Percentiles rank a stretch among this genome's conserved stretches.
Conservation (phyloP, 2,113 vertebrate genomes). For the Abramis brama region DNA sequence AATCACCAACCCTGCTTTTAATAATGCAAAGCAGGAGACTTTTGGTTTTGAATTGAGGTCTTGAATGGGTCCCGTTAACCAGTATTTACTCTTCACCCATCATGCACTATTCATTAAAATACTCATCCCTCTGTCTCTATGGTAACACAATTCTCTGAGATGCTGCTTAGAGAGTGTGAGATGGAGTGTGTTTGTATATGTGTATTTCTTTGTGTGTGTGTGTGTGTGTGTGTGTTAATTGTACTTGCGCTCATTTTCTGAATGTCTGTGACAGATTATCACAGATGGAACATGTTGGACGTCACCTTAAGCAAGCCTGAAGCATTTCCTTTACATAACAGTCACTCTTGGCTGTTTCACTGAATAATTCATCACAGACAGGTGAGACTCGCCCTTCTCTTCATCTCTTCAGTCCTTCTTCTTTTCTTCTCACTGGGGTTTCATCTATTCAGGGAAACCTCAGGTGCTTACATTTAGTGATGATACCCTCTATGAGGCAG, state of each 20-base stretch:
- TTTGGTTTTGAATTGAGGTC: conserved; percentile 6
- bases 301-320: conserved; percentile 43
- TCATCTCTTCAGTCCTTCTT: conserved; percentile 15
- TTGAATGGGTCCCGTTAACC: conserved; percentile 42
- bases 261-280: conserved; percentile 17
- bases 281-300: conserved; percentile 47
- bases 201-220: conserved; percentile 30
- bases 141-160: conserved; percentile 70
- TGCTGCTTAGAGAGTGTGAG: conserved; percentile 49
- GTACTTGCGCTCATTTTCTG: background rate
- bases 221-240: conserved; percentile 27
- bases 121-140: conserved; percentile 70
- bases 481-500: conserved; percentile 16
- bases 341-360: background rate
- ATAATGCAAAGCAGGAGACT: conserved; percentile 10
- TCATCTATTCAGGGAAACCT: conserved; percentile 43
- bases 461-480: conserved; percentile 33
- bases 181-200: conserved; percentile 48
- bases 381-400: conserved; percentile 49
- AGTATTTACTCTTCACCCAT: conserved; percentile 53
- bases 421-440: conserved; percentile 31
- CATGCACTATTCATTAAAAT: conserved; percentile 56
- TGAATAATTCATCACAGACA: conserved; percentile 57
- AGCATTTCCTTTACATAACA: conserved; percentile 35
- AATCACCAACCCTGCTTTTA: background rate